phyloP scores from a whole-genome alignment of 2,888 invertebrate species.

The Drosophila formosana region DNA sequence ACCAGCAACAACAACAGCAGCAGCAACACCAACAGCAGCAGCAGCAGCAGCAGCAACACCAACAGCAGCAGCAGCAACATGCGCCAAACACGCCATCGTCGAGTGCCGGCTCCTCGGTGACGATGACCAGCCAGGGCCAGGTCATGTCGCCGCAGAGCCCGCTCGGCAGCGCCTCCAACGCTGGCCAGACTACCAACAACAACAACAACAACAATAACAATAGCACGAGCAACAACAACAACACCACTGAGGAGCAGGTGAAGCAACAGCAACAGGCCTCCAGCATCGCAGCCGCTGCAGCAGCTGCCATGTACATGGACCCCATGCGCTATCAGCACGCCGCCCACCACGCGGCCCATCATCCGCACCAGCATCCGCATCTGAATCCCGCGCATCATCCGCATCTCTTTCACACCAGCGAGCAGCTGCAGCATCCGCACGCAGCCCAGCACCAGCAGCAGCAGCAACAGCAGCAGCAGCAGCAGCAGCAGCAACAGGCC shows the following conservation, averaged over 20 bases:
- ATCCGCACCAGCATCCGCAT: conserved; percentile 84
- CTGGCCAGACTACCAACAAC: conserved; percentile 75
- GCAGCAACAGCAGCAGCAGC: conserved; percentile 6
- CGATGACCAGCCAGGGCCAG: conserved; percentile 84
- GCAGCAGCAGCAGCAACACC: conserved; percentile 80
- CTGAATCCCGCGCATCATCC: conserved; percentile 84
- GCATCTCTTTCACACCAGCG: conserved; percentile 84
- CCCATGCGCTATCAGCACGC: conserved; percentile 83
- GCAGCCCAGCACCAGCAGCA: conserved; percentile 61
- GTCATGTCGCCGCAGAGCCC: conserved; percentile 85
- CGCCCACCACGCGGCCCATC: conserved; percentile 73
- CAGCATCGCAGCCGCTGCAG: conserved; percentile 85
- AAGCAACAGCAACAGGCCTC: conserved; percentile 82
- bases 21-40: conserved; percentile 81
- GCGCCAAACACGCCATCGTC: conserved; percentile 84
- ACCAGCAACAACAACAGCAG: conserved; percentile 66
- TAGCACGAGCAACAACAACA: conserved; percentile 70
- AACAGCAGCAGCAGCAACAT: conserved; percentile 78
- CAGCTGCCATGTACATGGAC: conserved; percentile 85
- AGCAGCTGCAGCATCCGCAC: conserved; percentile 83
- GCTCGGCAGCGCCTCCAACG: conserved; percentile 79
- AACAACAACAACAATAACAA: conserved; percentile 72
- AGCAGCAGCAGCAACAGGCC: conserved; percentile 42
- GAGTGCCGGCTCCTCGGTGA: conserved; percentile 84
- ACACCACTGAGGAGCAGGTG: conserved; percentile 81